Evolutionary conservation across 2,888 invertebrate genomes (phyloP), one percentile per base, ranked within the genome.

Genomic region (Chrysolina americana): DNA sequence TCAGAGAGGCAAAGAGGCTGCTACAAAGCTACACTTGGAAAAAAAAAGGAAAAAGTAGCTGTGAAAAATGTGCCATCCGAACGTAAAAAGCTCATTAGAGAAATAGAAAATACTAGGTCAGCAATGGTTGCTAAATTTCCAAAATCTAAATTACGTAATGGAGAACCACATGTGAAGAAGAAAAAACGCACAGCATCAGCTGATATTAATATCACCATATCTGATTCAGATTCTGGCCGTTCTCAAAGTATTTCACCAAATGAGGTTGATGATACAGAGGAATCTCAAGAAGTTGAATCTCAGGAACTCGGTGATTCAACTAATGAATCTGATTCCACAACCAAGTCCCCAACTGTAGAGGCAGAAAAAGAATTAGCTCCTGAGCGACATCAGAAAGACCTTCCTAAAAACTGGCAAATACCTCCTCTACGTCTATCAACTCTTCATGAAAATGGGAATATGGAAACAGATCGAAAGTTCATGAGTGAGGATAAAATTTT

Each of bases 1-100:
- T 28, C 85, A 87, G 79, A 84, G 91, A 79, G 90, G 89, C 15
- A 83, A 83, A 68, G 83, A 86, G 70, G 89, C 90, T 36, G 68
- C 79, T 15, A 83, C 86, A 77, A 83, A 85, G 73, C 76, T 88
- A 41, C 87, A 87, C 78, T 84, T 86, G 75, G 79, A 84, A 74
- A 84, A 82, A n/a, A n/a, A 62, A 81, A 81, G 66, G 77, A 82
- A 77, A 75, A 76, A 75, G 81, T 74, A 73, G 78, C 80, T 41
- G 81, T 80, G 76, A 83, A 82, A 78, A 81, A 83, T n/a, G 79
- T 81, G 62, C 81, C 82, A 6, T 62, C 78, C 10, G 83, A 87
- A 71, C 83, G 83, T 15, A 86, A 82, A 76, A 86, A 85, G 70
- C 69, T 85, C 41, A 87, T 86, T 21, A 84, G 90, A 75, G 88